Percentiles rank a stretch among this genome's conserved stretches.
Conservation (phyloP, 2,888 invertebrate species). For the Tipula unca region DNA sequence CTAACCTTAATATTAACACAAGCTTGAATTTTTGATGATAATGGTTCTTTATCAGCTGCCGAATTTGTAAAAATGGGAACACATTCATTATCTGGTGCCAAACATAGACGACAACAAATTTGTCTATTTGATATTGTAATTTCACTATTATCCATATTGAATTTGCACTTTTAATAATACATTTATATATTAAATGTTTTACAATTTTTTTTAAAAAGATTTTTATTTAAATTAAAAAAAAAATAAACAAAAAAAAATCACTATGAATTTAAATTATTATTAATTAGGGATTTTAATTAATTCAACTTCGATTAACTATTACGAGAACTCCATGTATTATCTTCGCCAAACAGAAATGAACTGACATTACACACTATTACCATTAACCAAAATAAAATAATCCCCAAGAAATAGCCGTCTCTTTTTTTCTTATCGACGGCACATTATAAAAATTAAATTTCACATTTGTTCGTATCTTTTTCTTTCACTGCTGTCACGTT, state of each 20-base stretch:
- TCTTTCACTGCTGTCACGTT: constrained; percentile 14
- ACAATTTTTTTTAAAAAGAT: not conserved
- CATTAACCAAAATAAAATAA: constrained; percentile 17
- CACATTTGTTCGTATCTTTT: not conserved
- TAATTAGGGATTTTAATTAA: constrained; percentile 16
- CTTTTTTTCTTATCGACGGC: not conserved
- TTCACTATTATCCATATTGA: constrained; percentile 28
- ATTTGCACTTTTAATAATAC: constrained; percentile 14
- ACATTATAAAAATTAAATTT: not conserved
- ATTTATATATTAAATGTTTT: not conserved
- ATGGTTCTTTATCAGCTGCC: constrained; percentile 42
- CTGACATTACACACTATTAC: constrained; percentile 20
- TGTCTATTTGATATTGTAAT: constrained; percentile 33
- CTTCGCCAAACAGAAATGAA: constrained; percentile 21
- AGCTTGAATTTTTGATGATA: constrained; percentile 39
- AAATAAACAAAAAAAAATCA: not conserved
- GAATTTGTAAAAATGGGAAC: constrained; percentile 42
- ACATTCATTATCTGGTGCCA: constrained; percentile 42
- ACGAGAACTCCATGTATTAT: constrained; percentile 16
- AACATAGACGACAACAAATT: constrained; percentile 41
- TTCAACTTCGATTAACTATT: constrained; percentile 4
- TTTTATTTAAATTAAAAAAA: not conserved
- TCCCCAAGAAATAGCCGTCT: not conserved
- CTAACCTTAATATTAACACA: constrained; percentile 43
- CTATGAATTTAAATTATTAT: constrained; percentile 15